These are phyloP conservation scores for Sicus ferrugineus DNA, from an alignment of 2,888 invertebrate genomes.

Conservation along the genomic window DNA sequence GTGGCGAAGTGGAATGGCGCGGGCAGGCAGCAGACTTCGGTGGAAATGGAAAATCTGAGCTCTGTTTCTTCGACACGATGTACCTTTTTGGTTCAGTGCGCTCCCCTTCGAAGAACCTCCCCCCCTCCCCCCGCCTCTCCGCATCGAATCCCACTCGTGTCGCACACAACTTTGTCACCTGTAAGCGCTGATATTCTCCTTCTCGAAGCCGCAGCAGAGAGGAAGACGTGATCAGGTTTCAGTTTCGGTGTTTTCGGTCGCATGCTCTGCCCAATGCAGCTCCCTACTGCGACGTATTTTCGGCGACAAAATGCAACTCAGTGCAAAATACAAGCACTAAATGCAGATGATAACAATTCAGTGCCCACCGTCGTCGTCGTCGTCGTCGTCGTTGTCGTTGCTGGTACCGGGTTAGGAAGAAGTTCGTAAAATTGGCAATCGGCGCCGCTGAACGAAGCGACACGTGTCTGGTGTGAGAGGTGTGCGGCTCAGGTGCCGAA, in stretches of 20 bases:
- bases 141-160: not conserved
- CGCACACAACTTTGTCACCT: not conserved
- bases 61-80: too few species aligned
- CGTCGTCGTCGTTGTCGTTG: not conserved
- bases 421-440: not conserved
- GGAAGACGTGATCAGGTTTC: constrained; percentile 17
- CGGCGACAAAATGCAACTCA: not conserved
- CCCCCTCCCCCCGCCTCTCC: not conserved
- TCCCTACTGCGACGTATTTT: not conserved
- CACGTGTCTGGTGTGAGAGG: not conserved
- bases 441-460: not conserved
- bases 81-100: too few species aligned
- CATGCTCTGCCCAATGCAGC: not conserved
- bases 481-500: constrained; percentile 6
- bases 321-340: constrained; percentile 13
- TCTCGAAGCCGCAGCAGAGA: too few species aligned
- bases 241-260: not conserved
- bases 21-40: too few species aligned
- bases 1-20: too few species aligned
- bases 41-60: too few species aligned
- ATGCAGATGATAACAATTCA: constrained; percentile 12
- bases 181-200: too few species aligned
- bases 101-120: too few species aligned
- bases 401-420: not conserved
- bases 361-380: not conserved